Evolutionary conservation across 2,888 invertebrate genomes (phyloP).

Genomic region (Parnassius glacialis): DNA sequence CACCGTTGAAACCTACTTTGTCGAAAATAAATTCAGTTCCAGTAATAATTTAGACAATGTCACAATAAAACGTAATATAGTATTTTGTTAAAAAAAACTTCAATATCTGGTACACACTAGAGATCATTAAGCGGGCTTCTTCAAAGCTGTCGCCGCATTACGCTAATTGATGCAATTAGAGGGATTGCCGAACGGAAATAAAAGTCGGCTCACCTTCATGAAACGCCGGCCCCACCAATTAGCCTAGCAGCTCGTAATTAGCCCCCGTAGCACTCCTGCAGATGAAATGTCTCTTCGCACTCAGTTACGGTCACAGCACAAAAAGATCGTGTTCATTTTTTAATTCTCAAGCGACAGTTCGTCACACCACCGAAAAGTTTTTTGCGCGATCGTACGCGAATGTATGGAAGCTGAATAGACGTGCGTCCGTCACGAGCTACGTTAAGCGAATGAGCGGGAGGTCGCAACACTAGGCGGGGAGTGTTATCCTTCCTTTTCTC

Average conservation of each 20-base stretch:
- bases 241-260: slow-evolving; percentile 75
- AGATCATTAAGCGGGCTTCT: slow-evolving; percentile 74
- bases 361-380: slow-evolving; percentile 74
- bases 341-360: slow-evolving; percentile 36
- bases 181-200: slow-evolving; percentile 81
- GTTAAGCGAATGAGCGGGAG: slow-evolving; percentile 64
- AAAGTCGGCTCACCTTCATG: slow-evolving; percentile 80
- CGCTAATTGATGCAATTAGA: slow-evolving; percentile 81
- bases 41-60: background rate
- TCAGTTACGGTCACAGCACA: slow-evolving; percentile 61
- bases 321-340: slow-evolving; percentile 55
- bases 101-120: slow-evolving; percentile 29
- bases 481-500: slow-evolving; percentile 66
- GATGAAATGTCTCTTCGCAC: slow-evolving; percentile 61
- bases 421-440: slow-evolving; percentile 54
- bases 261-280: slow-evolving; percentile 62
- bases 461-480: slow-evolving; percentile 60
- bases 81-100: background rate
- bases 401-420: slow-evolving; percentile 37
- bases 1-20: too few relatives aligned
- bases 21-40: background rate
- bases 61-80: background rate
- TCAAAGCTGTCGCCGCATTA: slow-evolving; percentile 79
- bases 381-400: slow-evolving; percentile 63
- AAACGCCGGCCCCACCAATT: slow-evolving; percentile 78